These are phyloP conservation scores for Spinus pinus DNA, from an alignment of 2,797 vertebrate genomes.

Conservation along the genomic window DNA sequence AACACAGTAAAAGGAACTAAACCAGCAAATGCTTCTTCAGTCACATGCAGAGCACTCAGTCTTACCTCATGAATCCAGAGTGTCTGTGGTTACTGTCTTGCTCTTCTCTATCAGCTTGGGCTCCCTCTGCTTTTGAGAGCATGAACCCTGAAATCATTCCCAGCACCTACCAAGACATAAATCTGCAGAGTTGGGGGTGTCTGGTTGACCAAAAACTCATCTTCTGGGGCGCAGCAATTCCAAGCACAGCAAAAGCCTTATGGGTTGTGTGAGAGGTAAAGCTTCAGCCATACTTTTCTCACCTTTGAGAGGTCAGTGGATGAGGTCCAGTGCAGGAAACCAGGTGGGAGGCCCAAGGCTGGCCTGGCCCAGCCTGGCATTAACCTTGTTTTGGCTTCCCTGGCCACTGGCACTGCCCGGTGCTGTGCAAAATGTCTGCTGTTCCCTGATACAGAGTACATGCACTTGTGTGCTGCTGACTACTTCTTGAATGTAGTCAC, in stretches of 20 bases:
- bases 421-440: background rate
- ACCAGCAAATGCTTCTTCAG: background rate
- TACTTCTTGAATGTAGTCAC: background rate
- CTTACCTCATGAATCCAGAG: background rate
- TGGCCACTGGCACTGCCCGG: rapidly evolving
- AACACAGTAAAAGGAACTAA: constrained; percentile 23
- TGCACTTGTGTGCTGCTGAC: background rate
- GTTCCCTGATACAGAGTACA: rapidly evolving
- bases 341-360: background rate
- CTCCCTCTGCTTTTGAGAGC: background rate
- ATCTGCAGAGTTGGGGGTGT: background rate
- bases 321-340: background rate
- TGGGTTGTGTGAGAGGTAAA: background rate
- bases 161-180: background rate
- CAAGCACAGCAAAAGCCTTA: background rate
- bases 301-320: background rate
- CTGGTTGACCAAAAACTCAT: background rate
- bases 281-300: background rate
- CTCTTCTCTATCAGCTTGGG: background rate
- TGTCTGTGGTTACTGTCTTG: background rate
- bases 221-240: background rate
- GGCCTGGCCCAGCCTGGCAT: rapidly evolving
- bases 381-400: background rate
- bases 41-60: background rate
- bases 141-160: background rate